Evolutionary conservation across 2,113 vertebrate genomes (phyloP), one percentile per base, ranked within the genome.

Genomic region (Lota lota): DNA sequence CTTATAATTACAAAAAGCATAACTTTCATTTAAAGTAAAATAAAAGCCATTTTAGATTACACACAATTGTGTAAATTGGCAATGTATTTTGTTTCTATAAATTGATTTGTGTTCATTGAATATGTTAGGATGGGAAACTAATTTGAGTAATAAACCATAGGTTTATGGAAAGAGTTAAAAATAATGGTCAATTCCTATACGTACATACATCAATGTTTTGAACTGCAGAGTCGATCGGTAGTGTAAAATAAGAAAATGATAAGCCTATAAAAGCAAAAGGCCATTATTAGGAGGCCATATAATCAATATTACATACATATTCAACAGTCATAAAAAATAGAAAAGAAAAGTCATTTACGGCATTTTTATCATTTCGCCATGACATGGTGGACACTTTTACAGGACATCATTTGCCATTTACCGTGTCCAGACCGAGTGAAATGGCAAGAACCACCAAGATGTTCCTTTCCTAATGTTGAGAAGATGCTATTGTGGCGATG

Each of bases 1-100:
- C 57, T 61, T 66, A 17, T 64, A 61, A 68, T 20, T 20, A 20
- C 11, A 22, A 14, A 11, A 14, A 22, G 20, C 20, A 21, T 12
- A 19, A 60, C n/a, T 20, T 21, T n/a, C 2, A 60, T 21, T 60
- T 51, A 59, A 63, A 69, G 76, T 33, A 63, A 73, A 66, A 73
- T 51, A 59, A 11, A 65, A 59, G 40, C 28, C 17, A 61, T 60
- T 61, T 72, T 67, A 59, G 22, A 61, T 22, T n/a, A 18, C 61
- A 10, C 5, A 47, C 40, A 8, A 47, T 47, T 47, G 10, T 1
- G 40, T 14, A 12, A 47, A 47, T 47, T 47, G 40, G 54, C 66
- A 58, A 61, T 67, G 19, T 47, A 69, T 67, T 64, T n/a, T 53
- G 16, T 62, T 14, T 54, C n/a, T 64, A 22, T 28, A 66, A 17